Base-by-base conservation (phyloP, 2,797 vertebrate species). In the Onychomys torridus region DNA sequence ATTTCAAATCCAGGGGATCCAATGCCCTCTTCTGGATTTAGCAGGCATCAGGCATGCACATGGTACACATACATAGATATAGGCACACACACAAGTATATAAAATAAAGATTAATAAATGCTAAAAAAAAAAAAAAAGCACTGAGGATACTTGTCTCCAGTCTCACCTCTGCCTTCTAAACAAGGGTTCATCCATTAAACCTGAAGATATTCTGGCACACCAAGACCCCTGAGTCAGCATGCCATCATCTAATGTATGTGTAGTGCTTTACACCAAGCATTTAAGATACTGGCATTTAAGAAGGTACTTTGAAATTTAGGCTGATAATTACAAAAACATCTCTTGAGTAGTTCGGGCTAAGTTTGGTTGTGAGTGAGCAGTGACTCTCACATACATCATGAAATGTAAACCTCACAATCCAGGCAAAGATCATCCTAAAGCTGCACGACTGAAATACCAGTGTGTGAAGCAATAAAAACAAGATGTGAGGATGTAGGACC, bases 221-320 rank as follows among this genome's bases (percentile, higher is more conserved):
- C 1, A 11, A 81, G 7, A 71, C 12, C 34, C 10, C 6, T 49
- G 73, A 93, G 69, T 25, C 40, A 37, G 1, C 77, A 40, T 71
- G 2, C 59, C 67, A 0, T 55, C 49, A 81, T 17, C 11, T 1
- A 65, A 37, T 83, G 92, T 82, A 25, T 49, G 0, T 78, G 21
- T 19, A 59, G 63, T 55, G 0, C 7, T 96, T 96, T 90, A 87
- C 34, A 29, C 6, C 11, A 86, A 0, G 23, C 59, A 46, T 37
- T 77, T 43, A 81, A 95, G 14, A 40, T 37, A 81, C 8, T 37
- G 77, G 6, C 25, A 89, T 77, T 27, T 69, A 94, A 95, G 5
- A 84, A 75, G 25, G 1, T 23, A 21, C 8, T 77, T 89, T 89
- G 29, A 89, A 57, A 73, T 88, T 84, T 87, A 85, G 67, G 43